Percentiles rank a stretch among this genome's conserved stretches.
phyloP scores from a whole-genome alignment of 2,797 vertebrate species.

The Apogon talboti region DNA sequence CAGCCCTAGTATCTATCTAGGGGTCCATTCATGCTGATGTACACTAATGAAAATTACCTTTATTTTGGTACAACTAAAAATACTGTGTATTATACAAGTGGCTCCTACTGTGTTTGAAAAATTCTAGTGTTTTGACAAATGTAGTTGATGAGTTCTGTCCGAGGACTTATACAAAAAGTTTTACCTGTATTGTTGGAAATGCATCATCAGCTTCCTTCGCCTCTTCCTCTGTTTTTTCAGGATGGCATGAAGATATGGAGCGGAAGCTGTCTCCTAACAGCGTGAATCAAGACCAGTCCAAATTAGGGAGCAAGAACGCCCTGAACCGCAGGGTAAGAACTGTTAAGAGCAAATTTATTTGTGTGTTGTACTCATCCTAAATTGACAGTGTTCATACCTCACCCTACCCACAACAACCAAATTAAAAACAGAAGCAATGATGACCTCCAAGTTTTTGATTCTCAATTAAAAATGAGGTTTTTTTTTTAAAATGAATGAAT shows the following conservation, averaged over 20 bases:
- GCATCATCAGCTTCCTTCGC: neutral
- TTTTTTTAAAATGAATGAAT: conserved; percentile 14
- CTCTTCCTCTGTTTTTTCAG: conserved; percentile 70
- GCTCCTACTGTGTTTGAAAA: too few species aligned
- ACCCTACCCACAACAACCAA: conserved; percentile 12
- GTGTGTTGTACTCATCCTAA: neutral
- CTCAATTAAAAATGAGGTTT: neutral
- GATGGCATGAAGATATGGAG: conserved; percentile 90
- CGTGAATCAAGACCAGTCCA: conserved; percentile 89
- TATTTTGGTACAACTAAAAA: too few species aligned
- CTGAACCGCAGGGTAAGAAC: conserved; percentile 92
- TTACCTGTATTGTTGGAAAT: neutral
- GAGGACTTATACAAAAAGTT: neutral
- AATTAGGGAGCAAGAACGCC: conserved; percentile 92
- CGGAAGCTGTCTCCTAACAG: conserved; percentile 91
- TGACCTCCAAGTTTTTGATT: conserved; percentile 1
- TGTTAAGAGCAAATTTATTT: conserved; percentile 19
- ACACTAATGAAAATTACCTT: too few species aligned
- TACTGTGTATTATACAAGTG: too few species aligned
- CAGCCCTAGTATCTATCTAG: too few species aligned
- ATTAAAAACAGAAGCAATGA: conserved; percentile 9
- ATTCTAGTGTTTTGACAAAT: too few species aligned
- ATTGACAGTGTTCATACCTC: conserved; percentile 7
- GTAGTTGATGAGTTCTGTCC: neutral
- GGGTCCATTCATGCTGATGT: too few species aligned